A percentile compares a stretch with the other conserved stretches of the same genome.
phyloP scores from a whole-genome alignment of 2,797 vertebrate species.

The Cynopterus sphinx region DNA sequence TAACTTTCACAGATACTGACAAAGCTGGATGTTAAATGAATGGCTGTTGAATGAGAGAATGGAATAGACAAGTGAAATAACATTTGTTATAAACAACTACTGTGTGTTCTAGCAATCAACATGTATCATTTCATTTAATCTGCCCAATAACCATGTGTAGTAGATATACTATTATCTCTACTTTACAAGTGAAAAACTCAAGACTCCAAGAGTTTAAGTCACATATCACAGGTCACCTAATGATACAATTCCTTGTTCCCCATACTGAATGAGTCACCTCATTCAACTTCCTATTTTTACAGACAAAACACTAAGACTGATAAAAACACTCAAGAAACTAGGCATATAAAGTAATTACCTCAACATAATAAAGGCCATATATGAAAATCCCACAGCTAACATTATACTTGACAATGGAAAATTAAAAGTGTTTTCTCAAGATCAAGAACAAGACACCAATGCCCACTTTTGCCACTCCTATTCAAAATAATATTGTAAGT shows the following conservation, averaged over 20 bases:
- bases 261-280: background rate
- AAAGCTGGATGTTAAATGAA: background rate
- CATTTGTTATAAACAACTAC: background rate
- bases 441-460: background rate
- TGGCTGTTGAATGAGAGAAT: background rate
- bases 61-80: background rate
- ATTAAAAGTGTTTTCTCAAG: background rate
- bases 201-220: background rate
- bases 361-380: background rate
- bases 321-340: background rate
- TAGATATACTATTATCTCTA: background rate
- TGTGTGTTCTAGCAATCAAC: background rate
- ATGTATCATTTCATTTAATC: background rate
- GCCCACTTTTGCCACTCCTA: background rate
- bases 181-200: background rate
- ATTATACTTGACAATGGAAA: background rate
- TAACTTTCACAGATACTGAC: background rate
- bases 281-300: background rate
- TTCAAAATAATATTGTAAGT: background rate
- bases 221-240: background rate
- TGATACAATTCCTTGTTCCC: background rate
- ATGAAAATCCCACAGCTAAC: background rate
- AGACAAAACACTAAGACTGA: background rate
- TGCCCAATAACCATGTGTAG: background rate
- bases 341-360: background rate